A percentile compares a stretch with the other conserved stretches of the same genome.
phyloP scores from a whole-genome alignment of 2,797 vertebrate genomes.

The Macropus fuliginosus region DNA sequence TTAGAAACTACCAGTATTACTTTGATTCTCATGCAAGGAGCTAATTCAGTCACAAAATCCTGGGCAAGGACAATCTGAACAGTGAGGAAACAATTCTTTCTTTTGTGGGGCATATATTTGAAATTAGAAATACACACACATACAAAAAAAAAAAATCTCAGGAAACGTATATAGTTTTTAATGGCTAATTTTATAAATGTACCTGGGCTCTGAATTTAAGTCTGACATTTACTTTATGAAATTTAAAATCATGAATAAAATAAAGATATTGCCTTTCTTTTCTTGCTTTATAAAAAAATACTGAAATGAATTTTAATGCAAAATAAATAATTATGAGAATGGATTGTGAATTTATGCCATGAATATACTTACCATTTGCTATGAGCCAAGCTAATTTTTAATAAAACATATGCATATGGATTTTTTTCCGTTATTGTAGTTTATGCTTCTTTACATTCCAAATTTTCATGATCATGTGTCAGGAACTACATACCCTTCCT shows the following conservation, averaged over 20 bases:
- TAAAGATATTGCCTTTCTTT: neutral
- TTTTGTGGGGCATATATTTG: neutral
- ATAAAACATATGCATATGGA: neutral
- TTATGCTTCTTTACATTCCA: neutral
- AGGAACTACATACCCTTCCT: neutral
- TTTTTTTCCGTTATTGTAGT: neutral
- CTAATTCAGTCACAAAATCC: neutral
- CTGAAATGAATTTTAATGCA: neutral
- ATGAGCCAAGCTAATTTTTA: slow-evolving; percentile 42
- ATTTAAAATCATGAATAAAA: neutral
- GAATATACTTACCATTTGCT: neutral
- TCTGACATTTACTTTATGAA: neutral
- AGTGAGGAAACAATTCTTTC: neutral
- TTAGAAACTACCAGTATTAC: neutral
- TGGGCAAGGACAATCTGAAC: neutral
- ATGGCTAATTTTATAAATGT: neutral
- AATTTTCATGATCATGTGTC: neutral
- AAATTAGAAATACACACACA: neutral
- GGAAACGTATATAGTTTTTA: neutral
- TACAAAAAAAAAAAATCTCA: neutral
- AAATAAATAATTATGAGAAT: neutral
- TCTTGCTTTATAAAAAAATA: neutral
- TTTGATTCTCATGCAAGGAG: neutral
- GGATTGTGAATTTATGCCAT: neutral
- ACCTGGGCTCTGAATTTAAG: neutral